phyloP scores from a whole-genome alignment of 2,888 invertebrate species.

The Sipunculus nudus region DNA sequence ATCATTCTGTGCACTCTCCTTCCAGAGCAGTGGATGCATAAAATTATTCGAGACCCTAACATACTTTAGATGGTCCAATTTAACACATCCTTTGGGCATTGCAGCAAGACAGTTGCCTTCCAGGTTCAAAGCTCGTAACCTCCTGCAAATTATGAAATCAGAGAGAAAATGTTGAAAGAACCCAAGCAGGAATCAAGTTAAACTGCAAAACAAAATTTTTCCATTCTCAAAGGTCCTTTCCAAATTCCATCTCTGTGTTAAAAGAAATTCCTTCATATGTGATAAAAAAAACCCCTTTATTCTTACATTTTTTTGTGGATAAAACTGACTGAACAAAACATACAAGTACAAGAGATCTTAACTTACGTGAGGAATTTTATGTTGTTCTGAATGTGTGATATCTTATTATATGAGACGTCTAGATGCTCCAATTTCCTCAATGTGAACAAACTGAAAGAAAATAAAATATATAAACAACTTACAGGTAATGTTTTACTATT shows the following conservation, averaged over 20 bases:
- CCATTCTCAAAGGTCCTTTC: not conserved
- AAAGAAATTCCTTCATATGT: too few relatives aligned
- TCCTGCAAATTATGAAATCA: slow-evolving; percentile 46
- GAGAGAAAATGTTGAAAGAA: too few relatives aligned
- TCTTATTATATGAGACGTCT: slow-evolving; percentile 61
- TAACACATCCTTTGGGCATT: slow-evolving; percentile 52
- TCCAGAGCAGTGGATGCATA: slow-evolving; percentile 66
- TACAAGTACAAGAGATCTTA: not conserved
- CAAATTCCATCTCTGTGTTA: not conserved
- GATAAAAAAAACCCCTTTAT: too few relatives aligned
- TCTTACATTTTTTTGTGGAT: too few relatives aligned
- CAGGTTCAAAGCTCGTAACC: slow-evolving; percentile 53
- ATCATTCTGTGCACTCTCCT: slow-evolving; percentile 52
- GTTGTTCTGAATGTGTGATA: slow-evolving; percentile 55
- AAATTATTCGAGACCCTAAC: slow-evolving; percentile 62
- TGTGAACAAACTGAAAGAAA: slow-evolving; percentile 50
- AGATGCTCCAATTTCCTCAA: slow-evolving; percentile 54
- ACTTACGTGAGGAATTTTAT: slow-evolving; percentile 55
- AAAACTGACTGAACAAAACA: too few relatives aligned
- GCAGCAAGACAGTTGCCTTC: slow-evolving; percentile 64
- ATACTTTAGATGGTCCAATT: slow-evolving; percentile 46
- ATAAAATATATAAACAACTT: not conserved
- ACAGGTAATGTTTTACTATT: too few relatives aligned
- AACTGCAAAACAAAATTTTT: too few relatives aligned
- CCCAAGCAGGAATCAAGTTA: too few relatives aligned